Conservation (phyloP, 2,797 vertebrate genomes). For the Pangasius macronema region DNA sequence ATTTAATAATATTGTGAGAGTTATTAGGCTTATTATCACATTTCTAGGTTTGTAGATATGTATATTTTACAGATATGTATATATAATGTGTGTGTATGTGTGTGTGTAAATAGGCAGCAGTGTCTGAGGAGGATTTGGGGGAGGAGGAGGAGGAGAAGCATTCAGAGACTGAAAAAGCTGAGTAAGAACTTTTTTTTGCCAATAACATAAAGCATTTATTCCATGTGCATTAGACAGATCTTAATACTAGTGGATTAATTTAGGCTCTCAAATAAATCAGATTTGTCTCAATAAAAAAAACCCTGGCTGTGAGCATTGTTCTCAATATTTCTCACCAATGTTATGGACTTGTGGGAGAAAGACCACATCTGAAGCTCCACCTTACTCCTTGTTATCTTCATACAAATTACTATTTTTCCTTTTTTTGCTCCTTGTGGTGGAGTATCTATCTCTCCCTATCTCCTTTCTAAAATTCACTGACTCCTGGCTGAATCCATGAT, state of each 20-base stretch:
- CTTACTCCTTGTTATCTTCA: not conserved
- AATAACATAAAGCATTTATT: conserved; percentile 3
- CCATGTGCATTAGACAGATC: not conserved
- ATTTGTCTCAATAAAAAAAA: not conserved
- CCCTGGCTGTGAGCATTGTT: not conserved
- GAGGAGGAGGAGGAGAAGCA: conserved; percentile 46
- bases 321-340: not conserved
- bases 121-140: conserved; percentile 29
- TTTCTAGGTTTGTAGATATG: not conserved
- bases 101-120: conserved; percentile 22
- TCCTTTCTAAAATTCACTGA: not conserved
- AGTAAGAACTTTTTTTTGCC: conserved; percentile 56
- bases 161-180: conserved; percentile 50
- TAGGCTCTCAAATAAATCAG: not conserved
- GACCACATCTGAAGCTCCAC: not conserved
- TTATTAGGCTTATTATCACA: not conserved
- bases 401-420: not conserved
- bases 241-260: not conserved
- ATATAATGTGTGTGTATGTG: conserved; percentile 2
- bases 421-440: not conserved
- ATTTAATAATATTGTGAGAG: not conserved
- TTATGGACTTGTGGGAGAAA: not conserved
- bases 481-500: not conserved
- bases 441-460: not conserved
- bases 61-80: not conserved